A percentile compares a stretch with the other conserved stretches of the same genome.
Evolutionary conservation across 2,888 invertebrate genomes (phyloP).

Genomic region (Gortyna flavago): DNA sequence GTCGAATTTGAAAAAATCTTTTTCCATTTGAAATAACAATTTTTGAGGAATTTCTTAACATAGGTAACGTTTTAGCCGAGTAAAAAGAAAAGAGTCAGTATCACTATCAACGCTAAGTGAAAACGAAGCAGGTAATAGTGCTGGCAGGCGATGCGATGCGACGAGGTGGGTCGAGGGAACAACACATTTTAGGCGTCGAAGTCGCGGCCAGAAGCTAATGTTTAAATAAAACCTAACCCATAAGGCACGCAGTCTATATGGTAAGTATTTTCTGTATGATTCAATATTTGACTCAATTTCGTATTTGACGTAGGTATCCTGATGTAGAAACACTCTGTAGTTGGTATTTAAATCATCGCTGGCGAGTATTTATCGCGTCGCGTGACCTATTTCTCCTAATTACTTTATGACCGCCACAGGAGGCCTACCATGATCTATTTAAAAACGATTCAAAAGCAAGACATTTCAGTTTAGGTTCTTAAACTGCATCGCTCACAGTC

Average conservation of each 20-base stretch:
- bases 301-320: neutral
- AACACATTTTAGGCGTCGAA: neutral
- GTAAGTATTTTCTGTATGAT: neutral
- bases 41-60: too few species aligned
- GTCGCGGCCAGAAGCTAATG: too few species aligned
- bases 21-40: neutral
- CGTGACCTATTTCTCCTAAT: conserved; percentile 21
- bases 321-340: neutral
- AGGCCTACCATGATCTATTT: too few species aligned
- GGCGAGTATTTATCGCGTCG: neutral
- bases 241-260: neutral
- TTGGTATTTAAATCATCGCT: neutral
- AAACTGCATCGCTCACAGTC: too few species aligned
- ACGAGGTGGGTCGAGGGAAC: neutral
- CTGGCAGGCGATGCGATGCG: neutral
- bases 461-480: too few species aligned
- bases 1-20: neutral
- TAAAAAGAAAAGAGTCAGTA: neutral
- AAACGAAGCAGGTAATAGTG: neutral
- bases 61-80: too few species aligned
- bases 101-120: neutral
- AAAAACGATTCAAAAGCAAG: too few species aligned
- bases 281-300: neutral
- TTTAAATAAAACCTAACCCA: neutral
- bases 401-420: neutral